Conservation (phyloP, 1,140 invertebrate species). For the Linepithema humile region DNA sequence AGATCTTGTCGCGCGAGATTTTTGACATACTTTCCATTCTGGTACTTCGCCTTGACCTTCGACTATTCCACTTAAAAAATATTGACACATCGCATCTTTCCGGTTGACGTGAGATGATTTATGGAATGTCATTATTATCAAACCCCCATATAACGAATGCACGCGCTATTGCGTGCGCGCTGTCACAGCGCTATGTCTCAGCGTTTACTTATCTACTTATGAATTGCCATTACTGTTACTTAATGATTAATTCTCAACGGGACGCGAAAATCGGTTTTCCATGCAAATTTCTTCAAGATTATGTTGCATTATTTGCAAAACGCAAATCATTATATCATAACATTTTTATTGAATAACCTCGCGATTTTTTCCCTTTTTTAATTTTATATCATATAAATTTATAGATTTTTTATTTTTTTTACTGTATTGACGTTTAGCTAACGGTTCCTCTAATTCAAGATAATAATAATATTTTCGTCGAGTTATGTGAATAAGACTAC, state of each 20-base stretch:
- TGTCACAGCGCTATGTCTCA: background rate
- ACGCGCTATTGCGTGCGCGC: background rate
- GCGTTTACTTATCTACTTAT: background rate
- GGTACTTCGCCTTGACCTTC: conserved; percentile 79
- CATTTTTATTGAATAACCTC: background rate
- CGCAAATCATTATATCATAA: background rate
- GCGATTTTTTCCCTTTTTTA: background rate
- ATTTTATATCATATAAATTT: background rate
- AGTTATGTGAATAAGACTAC: background rate
- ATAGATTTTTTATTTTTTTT: background rate
- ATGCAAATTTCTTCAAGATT: conserved; percentile 15
- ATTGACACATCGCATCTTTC: background rate
- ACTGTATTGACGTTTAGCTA: background rate
- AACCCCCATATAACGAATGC: background rate
- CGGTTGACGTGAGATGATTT: conserved; percentile 3
- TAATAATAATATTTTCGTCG: no score
- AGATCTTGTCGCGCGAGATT: conserved; percentile 73
- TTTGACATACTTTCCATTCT: conserved; percentile 83
- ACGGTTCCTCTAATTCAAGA: background rate
- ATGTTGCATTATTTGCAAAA: background rate
- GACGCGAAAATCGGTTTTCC: background rate
- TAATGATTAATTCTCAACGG: conserved; percentile 4
- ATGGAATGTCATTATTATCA: background rate
- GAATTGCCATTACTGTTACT: conserved; percentile 1
- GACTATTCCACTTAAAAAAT: conserved; percentile 75